Conservation (phyloP, 2,797 vertebrate species). For the Ctenosaura bakeri region DNA sequence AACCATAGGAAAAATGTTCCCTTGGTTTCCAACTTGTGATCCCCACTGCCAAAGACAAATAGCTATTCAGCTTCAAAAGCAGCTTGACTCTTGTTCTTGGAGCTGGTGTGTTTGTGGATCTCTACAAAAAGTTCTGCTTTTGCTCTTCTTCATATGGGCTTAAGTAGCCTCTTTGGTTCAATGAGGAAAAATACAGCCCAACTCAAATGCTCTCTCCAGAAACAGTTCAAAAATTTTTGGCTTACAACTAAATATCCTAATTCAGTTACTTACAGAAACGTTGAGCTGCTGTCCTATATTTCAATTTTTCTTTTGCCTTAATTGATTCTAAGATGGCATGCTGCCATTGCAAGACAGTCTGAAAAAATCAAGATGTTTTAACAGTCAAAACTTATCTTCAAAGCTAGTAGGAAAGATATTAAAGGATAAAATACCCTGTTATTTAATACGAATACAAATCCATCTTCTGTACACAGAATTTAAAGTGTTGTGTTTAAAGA, state of each 20-base stretch:
- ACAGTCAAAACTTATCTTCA: neutral
- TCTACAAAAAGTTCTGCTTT: neutral
- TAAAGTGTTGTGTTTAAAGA: neutral
- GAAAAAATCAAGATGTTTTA: slow-evolving; percentile 52
- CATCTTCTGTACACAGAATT: neutral
- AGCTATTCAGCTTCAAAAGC: neutral
- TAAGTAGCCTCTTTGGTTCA: neutral
- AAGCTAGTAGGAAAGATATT: neutral
- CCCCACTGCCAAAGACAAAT: neutral
- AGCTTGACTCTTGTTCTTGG: neutral
- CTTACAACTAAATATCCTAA: neutral
- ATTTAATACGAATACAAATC: rapidly evolving
- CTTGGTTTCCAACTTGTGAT: neutral
- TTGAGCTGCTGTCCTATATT: slow-evolving; percentile 84
- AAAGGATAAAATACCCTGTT: neutral
- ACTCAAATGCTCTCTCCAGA: neutral
- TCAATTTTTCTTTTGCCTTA: slow-evolving; percentile 81
- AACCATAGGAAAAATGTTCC: neutral
- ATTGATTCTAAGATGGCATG: slow-evolving; percentile 81
- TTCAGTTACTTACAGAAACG: slow-evolving; percentile 89
- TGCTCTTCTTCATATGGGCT: neutral
- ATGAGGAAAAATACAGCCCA: neutral
- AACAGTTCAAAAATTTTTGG: neutral
- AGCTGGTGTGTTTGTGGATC: neutral
- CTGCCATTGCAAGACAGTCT: slow-evolving; percentile 95